These are phyloP conservation scores for Suricata suricatta DNA, from an alignment of 2,113 vertebrate genomes.

Conservation along the genomic window DNA sequence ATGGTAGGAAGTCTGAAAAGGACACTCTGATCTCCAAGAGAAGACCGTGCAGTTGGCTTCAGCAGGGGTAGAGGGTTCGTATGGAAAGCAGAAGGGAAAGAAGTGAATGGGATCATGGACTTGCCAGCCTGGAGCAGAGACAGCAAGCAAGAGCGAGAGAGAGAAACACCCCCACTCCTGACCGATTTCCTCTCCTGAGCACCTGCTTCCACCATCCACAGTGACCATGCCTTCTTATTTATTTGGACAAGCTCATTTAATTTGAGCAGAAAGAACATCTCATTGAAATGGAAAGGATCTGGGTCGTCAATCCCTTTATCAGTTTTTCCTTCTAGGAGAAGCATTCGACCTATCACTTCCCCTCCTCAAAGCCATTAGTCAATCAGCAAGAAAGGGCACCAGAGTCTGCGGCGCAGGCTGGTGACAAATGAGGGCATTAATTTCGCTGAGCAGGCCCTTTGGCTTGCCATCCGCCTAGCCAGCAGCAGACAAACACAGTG, in stretches of 20 bases:
- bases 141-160: neutral
- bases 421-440: slow-evolving; percentile 70
- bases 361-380: slow-evolving; percentile 63
- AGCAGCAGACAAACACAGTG: slow-evolving; percentile 46
- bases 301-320: neutral
- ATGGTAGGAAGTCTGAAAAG: neutral
- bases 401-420: neutral
- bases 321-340: slow-evolving; percentile 12
- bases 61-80: neutral
- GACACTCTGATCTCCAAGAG: neutral
- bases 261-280: neutral
- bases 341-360: slow-evolving; percentile 30
- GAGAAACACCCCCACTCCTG: neutral
- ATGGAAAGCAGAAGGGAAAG: neutral
- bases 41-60: neutral
- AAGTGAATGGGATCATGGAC: neutral
- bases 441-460: slow-evolving; percentile 62
- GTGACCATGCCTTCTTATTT: neutral
- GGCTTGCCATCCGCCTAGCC: slow-evolving; percentile 72
- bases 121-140: neutral
- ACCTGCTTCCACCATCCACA: neutral
- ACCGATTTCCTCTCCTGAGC: neutral
- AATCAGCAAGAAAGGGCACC: slow-evolving; percentile 62
- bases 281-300: slow-evolving; percentile 19
- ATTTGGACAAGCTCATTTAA: slow-evolving; percentile 52